Base-by-base conservation (phyloP, 1,140 invertebrate species). In the Macrosteles quadrilineatus region DNA sequence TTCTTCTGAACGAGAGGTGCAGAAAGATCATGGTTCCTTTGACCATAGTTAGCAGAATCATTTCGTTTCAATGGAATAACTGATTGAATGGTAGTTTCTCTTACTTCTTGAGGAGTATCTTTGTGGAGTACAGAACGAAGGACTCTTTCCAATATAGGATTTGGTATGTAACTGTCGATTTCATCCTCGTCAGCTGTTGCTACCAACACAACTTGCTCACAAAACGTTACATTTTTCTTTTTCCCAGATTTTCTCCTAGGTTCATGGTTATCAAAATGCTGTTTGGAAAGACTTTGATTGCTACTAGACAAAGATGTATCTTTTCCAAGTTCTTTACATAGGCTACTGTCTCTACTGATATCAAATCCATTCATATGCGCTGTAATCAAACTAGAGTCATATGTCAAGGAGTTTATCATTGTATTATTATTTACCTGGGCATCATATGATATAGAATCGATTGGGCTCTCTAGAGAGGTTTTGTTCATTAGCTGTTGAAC, bases 171-270 rank as follows among this genome's bases (percentile, higher is more conserved):
- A 74, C 91, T 91, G 67, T 95, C 92, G 67, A 93, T 91, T 79
- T 95, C 93, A 73, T 94, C 90, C 74, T 96, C 94, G 76, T 95
- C 94, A 0, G 94, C 94, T 19, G 93, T 95, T 2, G 94, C 93
- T 17, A 96, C 94, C 31, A 96, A 81, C 68, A 94, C 93, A 0
- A 97, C 94, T 81, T 96, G 92, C 78, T 97, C 94, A 75, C 94
- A 96, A 79, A 97, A 97, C 0, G 94, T 95, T 1, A 97, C 95
- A 74, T 92, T 94, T 79, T 96, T 96, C 84, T 96, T 96, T 77
- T 94, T 94, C 0, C 81, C 82, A 29, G 81, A 76, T 6, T 87
- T 84, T 67, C 89, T 68, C 23, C 43, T 72, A 12, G 50, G 59
- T 66, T 76, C 76, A 59, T 72, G 47, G 53, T 19, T 70, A 30